Percentiles rank a stretch among this genome's conserved stretches.
Evolutionary conservation across 1,140 invertebrate species (phyloP).

Genomic region (Drosophila malerkotliana): DNA sequence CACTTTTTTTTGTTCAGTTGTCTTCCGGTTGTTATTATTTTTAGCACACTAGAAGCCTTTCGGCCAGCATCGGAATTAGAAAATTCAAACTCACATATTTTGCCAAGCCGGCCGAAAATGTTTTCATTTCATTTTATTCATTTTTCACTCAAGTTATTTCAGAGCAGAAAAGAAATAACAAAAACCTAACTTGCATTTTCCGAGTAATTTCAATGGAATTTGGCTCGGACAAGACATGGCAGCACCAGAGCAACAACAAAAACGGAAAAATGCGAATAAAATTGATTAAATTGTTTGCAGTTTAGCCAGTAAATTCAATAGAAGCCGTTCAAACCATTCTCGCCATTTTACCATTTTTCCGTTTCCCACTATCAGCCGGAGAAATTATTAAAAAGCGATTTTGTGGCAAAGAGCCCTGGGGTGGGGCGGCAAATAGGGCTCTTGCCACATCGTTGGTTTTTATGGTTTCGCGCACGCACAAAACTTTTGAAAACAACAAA

Average conservation of each 20-base stretch:
- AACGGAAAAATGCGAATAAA: conserved; percentile 29
- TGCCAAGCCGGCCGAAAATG: conserved; percentile 47
- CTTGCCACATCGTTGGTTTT: conserved; percentile 80
- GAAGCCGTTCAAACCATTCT: conserved; percentile 21
- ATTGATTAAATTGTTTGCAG: conserved; percentile 52
- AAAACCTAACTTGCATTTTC: conserved; percentile 34
- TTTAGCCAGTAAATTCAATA: conserved; percentile 54
- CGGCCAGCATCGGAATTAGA: conserved; percentile 55
- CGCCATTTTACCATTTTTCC: not conserved
- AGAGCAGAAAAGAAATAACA: conserved; percentile 6
- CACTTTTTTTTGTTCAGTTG: not conserved
- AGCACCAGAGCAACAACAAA: not conserved
- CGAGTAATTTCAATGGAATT: conserved; percentile 57
- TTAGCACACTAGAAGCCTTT: not conserved
- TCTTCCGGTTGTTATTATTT: conserved; percentile 30
- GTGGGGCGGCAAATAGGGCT: conserved; percentile 59
- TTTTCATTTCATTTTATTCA: conserved; percentile 41
- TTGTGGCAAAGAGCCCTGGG: conserved; percentile 43
- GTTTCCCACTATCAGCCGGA: conserved; percentile 4
- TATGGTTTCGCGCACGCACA: conserved; percentile 79
- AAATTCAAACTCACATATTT: conserved; percentile 70
- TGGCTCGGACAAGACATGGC: conserved; percentile 26
- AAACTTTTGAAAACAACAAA: conserved; percentile 59
- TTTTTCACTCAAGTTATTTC: conserved; percentile 55
- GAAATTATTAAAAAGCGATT: conserved; percentile 77